These are phyloP conservation scores for Adrianichthys oophorus DNA, from an alignment of 2,797 vertebrate species.

Conservation along the genomic window DNA sequence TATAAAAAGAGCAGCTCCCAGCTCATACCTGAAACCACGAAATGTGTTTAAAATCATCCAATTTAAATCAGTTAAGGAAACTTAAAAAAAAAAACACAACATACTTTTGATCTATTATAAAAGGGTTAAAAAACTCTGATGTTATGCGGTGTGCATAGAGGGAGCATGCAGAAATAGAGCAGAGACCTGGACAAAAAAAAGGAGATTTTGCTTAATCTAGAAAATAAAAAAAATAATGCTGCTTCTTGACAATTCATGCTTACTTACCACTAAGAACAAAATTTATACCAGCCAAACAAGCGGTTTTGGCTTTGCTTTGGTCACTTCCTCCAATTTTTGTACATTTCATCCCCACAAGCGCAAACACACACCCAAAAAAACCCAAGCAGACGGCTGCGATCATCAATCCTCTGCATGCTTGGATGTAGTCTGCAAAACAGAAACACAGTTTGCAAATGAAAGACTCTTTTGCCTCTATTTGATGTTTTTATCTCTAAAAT, in stretches of 20 bases:
- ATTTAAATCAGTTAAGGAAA: neutral
- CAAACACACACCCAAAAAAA: constrained; percentile 86
- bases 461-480: neutral
- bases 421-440: constrained; percentile 87
- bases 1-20: constrained; percentile 82
- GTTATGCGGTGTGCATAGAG: constrained; percentile 95
- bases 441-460: neutral
- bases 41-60: neutral
- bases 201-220: neutral
- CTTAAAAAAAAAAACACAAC: constrained; percentile 43
- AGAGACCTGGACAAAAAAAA: constrained; percentile 79
- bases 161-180: constrained; percentile 90
- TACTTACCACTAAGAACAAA: constrained; percentile 91
- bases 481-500: neutral
- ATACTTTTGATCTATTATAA: constrained; percentile 93
- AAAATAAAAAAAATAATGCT: neutral
- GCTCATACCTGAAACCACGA: constrained; percentile 76
- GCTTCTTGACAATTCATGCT: constrained; percentile 1
- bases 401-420: constrained; percentile 94
- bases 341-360: constrained; percentile 96
- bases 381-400: constrained; percentile 90
- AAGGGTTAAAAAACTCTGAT: constrained; percentile 93
- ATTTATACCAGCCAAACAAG: constrained; percentile 84
- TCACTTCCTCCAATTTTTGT: constrained; percentile 93
- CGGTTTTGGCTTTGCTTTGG: constrained; percentile 86